These are phyloP conservation scores for Agrochola lychnidis DNA, from an alignment of 2,888 invertebrate genomes.

Conservation along the genomic window DNA sequence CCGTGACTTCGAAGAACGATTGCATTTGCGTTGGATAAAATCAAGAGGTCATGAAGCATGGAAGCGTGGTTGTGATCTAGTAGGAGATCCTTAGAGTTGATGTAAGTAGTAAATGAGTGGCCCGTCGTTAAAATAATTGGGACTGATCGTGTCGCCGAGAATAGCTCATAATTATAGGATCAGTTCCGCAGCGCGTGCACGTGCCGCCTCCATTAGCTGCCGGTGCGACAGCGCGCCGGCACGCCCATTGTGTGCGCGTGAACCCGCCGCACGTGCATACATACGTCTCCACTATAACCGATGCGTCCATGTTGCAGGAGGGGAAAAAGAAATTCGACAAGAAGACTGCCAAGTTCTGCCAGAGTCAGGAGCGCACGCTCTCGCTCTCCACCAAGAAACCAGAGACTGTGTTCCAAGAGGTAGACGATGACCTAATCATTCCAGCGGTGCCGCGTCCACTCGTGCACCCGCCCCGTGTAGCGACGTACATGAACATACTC, in stretches of 20 bases:
- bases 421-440: slow-evolving; percentile 78
- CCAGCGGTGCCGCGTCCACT: not conserved
- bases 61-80: not conserved
- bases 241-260: not conserved
- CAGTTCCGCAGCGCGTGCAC: not conserved
- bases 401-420: slow-evolving; percentile 97
- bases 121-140: not conserved
- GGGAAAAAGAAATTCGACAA: slow-evolving; percentile 99
- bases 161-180: not conserved
- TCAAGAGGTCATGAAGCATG: not conserved
- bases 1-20: not conserved
- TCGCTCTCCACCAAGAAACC: slow-evolving; percentile 98
- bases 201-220: not conserved
- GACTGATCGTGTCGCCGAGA: not conserved
- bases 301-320: slow-evolving; percentile 89
- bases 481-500: not conserved
- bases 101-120: not conserved
- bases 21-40: not conserved
- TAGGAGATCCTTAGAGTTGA: not conserved
- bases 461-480: not conserved
- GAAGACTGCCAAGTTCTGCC: slow-evolving; percentile 99
- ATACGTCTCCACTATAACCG: no score
- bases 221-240: not conserved
- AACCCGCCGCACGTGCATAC: no score
- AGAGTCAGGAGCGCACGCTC: slow-evolving; percentile 98